These are phyloP conservation scores for Mormyrus proboscirostris DNA, from an alignment of 2,797 vertebrate species.

Conservation along the genomic window DNA sequence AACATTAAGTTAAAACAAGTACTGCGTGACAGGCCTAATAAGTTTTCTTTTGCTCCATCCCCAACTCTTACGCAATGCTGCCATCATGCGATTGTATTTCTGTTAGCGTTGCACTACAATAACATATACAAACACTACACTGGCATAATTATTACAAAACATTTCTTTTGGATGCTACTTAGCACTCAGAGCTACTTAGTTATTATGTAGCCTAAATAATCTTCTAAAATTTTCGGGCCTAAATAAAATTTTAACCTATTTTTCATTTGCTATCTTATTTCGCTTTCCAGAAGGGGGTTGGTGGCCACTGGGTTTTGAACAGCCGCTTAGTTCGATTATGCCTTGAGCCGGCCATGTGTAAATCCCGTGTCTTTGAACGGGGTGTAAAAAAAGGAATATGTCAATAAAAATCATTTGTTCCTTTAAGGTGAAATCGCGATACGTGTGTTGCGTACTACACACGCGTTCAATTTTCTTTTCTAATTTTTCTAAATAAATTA, in stretches of 20 bases:
- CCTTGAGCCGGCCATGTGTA: neutral
- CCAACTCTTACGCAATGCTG: neutral
- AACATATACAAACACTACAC: neutral
- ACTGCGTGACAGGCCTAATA: neutral
- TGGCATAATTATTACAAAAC: neutral
- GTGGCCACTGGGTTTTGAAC: neutral
- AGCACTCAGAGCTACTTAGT: neutral
- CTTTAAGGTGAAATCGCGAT: neutral
- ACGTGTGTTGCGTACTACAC: neutral
- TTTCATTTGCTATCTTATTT: neutral
- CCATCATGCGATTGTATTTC: slow-evolving; percentile 5
- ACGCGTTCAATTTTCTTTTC: neutral
- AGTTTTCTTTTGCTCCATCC: neutral
- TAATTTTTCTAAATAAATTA: neutral
- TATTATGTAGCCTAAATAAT: neutral
- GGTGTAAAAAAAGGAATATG: neutral
- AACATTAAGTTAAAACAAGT: neutral
- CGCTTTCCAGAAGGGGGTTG: neutral
- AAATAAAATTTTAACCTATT: neutral
- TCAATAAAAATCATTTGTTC: neutral
- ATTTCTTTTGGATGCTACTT: neutral
- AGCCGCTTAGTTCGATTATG: neutral
- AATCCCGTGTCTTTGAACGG: neutral
- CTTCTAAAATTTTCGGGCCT: neutral
- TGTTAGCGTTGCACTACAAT: neutral